Evolutionary conservation across 2,113 vertebrate genomes (phyloP), one percentile per base, ranked within the genome.

Genomic region (Neolamprologus cancellatus): DNA sequence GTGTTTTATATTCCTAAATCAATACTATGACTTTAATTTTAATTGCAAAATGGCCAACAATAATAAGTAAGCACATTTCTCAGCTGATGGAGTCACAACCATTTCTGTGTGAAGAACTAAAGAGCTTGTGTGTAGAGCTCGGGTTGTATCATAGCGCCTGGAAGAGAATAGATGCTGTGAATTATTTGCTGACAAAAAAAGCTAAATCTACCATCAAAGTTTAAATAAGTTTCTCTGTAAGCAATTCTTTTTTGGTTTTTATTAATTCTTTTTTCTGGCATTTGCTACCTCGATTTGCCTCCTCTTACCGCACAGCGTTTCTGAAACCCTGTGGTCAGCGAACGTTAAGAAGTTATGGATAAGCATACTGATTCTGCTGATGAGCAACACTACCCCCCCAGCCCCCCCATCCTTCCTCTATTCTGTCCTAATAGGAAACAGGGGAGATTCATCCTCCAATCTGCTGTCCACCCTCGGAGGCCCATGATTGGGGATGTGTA

Each of bases 351-450:
- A 83, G 84, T 93, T 92, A 92, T 93, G 89, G 93, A 93, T 85
- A 88, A 89, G 89, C 91, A 94, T 92, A 94, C 93, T 93, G 95
- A 94, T 95, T 87, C 78, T 61, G 81, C 88, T 61, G 91, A 93
- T 91, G 90, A 81, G 59, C 48, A 71, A 44, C 20, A 11, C 36
- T 3, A 85, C 7, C 4, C 61, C 61, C 79, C 17, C 82, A 34
- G 8, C 52, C 50, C 48, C 50, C 53, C 57, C 15, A 44, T 46
- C 41, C 39, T 8, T 69, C 34, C 78, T 85, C 78, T 82, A 28
- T 86, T 81, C 86, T 61, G 30, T 83, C 74, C 84, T 95, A 94
- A 96, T 93, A 91, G 92, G 91, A 96, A 96, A 93, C 82, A 89
- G 87, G 92, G 89, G 91, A 90, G 91, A 90, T 92, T 90, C 92